phyloP scores from a whole-genome alignment of 2,888 invertebrate genomes.

The Therioaphis trifolii region DNA sequence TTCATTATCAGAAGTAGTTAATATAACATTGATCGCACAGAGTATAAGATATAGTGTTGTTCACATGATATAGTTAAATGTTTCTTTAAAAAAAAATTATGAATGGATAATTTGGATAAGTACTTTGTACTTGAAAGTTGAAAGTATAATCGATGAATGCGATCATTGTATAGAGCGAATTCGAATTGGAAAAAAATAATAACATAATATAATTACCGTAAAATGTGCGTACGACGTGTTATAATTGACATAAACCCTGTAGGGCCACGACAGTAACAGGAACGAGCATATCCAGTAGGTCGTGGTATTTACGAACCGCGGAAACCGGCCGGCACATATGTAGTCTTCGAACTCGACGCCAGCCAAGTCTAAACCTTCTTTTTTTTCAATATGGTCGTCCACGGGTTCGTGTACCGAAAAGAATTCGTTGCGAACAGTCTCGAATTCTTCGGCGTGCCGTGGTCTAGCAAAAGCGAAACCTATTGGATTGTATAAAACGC shows the following conservation, averaged over 20 bases:
- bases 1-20: no score
- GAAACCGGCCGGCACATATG: conserved; percentile 71
- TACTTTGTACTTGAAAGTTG: no score
- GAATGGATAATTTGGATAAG: no score
- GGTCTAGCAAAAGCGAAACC: conserved; percentile 83
- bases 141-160: no score
- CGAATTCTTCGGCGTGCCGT: conserved; percentile 82
- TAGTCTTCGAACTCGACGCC: conserved; percentile 74
- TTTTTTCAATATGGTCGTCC: conserved; percentile 88
- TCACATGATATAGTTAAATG: no score
- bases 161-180: conserved; percentile 36
- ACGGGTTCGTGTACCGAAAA: conserved; percentile 82
- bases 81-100: no score
- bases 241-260: conserved; percentile 81
- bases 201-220: conserved; percentile 72
- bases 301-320: conserved; percentile 78
- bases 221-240: conserved; percentile 85
- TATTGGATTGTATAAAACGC: conserved; percentile 50
- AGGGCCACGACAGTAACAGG: conserved; percentile 84
- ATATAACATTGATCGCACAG: no score
- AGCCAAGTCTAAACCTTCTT: conserved; percentile 81
- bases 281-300: conserved; percentile 82
- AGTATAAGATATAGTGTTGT: no score
- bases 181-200: not conserved
- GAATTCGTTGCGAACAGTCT: conserved; percentile 82